Conservation (phyloP, 2,113 vertebrate species). For the Gracilinanus agilis region DNA sequence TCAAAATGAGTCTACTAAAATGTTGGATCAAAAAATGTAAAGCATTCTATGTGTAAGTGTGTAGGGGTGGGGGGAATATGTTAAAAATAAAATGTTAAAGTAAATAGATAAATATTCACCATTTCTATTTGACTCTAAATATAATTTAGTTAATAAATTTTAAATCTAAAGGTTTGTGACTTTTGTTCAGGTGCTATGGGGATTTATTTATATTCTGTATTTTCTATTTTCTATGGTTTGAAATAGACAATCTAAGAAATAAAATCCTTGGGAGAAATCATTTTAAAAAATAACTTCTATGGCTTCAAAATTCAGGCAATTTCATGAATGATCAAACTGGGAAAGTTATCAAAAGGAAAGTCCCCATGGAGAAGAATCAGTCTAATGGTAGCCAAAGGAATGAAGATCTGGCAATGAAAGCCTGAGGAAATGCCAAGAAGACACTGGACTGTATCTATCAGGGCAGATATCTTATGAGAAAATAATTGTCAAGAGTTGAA, state of each 20-base stretch:
- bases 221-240: neutral
- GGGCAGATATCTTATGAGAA: neutral
- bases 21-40: neutral
- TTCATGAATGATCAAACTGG: slow-evolving; percentile 8
- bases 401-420: neutral
- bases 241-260: neutral
- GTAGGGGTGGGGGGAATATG: neutral
- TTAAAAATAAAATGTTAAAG: neutral
- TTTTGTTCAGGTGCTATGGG: neutral
- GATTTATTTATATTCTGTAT: neutral
- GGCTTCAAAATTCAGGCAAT: neutral
- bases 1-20: neutral
- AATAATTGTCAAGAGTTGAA: neutral
- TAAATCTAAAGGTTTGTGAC: neutral
- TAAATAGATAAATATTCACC: neutral
- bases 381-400: neutral
- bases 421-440: neutral
- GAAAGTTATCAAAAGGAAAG: neutral
- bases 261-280: neutral
- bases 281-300: neutral
- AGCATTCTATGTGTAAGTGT: neutral
- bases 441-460: neutral
- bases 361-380: neutral
- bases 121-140: neutral
- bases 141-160: neutral